Evolutionary conservation across 2,113 vertebrate species (phyloP).

Genomic region (Scopus umbretta): DNA sequence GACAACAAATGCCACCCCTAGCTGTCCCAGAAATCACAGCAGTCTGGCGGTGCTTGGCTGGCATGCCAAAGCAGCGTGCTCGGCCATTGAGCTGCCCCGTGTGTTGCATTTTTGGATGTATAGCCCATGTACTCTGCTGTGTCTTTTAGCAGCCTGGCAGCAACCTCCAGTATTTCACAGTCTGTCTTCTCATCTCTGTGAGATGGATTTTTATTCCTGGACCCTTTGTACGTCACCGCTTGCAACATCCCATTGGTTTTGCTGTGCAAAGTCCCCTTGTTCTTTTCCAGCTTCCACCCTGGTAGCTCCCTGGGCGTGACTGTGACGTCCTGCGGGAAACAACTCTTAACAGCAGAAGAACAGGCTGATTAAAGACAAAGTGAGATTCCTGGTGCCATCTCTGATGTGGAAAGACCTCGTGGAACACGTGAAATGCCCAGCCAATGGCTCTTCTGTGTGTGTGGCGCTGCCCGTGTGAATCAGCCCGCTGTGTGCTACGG

Average conservation of each 20-base stretch:
- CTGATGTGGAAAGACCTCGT: not conserved
- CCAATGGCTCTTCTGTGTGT: not conserved
- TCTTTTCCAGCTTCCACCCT: not conserved
- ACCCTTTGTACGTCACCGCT: not conserved
- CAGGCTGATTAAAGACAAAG: not conserved
- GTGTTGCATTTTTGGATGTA: not conserved
- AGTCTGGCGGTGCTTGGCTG: too few species aligned
- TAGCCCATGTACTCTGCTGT: not conserved
- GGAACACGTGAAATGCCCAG: not conserved
- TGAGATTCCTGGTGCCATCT: not conserved
- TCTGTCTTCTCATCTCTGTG: not conserved
- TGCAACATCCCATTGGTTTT: not conserved
- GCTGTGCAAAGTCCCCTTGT: not conserved
- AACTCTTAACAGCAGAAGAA: not conserved
- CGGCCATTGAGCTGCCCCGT: fast-evolving
- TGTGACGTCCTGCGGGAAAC: not conserved
- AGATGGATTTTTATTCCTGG: not conserved
- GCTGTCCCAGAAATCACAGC: not conserved
- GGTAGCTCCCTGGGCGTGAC: not conserved
- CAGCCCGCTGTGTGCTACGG: not conserved
- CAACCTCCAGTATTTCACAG: not conserved
- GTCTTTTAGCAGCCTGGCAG: not conserved
- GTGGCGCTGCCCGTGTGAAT: not conserved
- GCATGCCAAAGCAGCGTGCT: not conserved
- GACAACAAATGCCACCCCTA: not conserved